Evolutionary conservation across 1,140 invertebrate species (phyloP).

Genomic region (Doryteuthis pealeii): DNA sequence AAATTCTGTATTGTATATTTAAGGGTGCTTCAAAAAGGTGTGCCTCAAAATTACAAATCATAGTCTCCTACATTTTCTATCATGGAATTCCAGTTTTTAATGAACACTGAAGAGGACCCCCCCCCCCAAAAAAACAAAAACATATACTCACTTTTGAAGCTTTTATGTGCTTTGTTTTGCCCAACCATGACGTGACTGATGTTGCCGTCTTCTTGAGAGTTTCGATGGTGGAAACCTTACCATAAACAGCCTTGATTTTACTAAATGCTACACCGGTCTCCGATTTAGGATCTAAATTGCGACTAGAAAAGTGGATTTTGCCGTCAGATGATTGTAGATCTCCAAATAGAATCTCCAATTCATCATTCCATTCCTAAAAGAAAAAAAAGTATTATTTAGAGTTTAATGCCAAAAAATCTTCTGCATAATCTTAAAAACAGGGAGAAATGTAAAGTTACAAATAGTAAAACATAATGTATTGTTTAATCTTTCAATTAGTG

Average conservation of each 20-base stretch:
- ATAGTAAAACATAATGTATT: no score
- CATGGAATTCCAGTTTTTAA: no score
- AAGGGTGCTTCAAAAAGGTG: no score
- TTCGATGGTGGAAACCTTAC: slow-evolving; percentile 31
- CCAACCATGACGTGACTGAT: slow-evolving; percentile 32
- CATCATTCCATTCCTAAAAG: slow-evolving; percentile 41
- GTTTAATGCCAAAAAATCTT: no score
- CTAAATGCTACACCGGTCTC: slow-evolving; percentile 37
- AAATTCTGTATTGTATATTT: no score
- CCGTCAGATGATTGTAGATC: slow-evolving; percentile 33
- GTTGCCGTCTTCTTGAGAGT: slow-evolving; percentile 21
- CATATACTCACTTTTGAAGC: slow-evolving; percentile 27
- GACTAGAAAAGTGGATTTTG: slow-evolving; percentile 26
- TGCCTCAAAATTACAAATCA: no score
- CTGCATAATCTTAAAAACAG: no score
- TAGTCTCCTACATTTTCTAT: no score
- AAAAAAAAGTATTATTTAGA: no score
- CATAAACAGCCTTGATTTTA: slow-evolving; percentile 44
- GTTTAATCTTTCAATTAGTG: no score
- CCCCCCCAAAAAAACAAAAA: not conserved
- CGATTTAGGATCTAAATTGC: slow-evolving; percentile 30
- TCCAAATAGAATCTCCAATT: slow-evolving; percentile 29
- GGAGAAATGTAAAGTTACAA: no score
- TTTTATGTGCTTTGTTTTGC: slow-evolving; percentile 28
- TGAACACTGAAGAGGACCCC: no score